phyloP scores from a whole-genome alignment of 2,888 invertebrate species.

The Xestia xanthographa region DNA sequence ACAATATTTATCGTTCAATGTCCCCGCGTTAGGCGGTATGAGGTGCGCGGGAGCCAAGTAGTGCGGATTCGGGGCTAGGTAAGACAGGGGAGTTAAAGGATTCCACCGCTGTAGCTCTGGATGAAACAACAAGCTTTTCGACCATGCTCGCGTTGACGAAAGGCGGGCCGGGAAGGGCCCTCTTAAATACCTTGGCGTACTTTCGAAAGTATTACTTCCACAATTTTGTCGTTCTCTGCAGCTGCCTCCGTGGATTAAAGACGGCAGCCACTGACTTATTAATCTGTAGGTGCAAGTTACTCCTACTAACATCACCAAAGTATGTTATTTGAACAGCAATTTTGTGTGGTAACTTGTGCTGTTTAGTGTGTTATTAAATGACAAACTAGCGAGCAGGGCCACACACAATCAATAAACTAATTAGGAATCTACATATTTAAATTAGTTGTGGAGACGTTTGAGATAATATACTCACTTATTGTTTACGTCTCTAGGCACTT shows the following conservation, averaged over 20 bases:
- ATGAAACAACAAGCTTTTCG: no score
- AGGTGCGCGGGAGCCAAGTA: no score
- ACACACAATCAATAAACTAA: conserved; percentile 43
- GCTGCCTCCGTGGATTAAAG: not conserved
- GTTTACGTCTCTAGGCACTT: conserved; percentile 27
- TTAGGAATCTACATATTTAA: conserved; percentile 52
- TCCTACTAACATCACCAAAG: not conserved
- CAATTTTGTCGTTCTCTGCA: not conserved
- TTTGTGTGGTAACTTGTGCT: not conserved
- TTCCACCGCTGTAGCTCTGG: no score
- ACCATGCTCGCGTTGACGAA: no score
- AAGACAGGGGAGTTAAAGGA: no score
- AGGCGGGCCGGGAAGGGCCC: no score
- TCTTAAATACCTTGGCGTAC: not conserved
- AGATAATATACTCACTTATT: conserved; percentile 28
- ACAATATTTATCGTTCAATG: no score
- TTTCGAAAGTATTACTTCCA: conserved; percentile 3
- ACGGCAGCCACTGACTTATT: not conserved
- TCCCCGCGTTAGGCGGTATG: no score
- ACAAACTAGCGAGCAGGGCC: conserved; percentile 9
- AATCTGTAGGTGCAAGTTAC: not conserved
- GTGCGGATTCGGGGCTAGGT: no score
- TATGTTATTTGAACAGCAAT: not conserved
- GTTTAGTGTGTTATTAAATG: conserved; percentile 5
- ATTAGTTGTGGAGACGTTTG: conserved; percentile 41